Conservation (phyloP, 2,888 invertebrate species). For the Smittia sp. region DNA sequence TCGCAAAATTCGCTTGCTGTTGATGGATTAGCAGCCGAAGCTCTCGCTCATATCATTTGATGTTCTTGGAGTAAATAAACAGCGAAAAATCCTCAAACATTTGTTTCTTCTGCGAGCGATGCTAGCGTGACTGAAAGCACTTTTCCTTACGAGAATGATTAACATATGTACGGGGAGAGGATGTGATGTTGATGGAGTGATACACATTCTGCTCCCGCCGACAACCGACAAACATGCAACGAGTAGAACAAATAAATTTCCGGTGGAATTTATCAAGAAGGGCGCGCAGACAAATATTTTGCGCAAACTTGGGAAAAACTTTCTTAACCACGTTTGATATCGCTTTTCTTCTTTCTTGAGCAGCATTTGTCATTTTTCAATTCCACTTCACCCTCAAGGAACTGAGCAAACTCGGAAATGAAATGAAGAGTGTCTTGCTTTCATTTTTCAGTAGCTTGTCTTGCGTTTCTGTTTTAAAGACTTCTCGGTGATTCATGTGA, state of each 20-base stretch:
- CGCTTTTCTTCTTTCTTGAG: not conserved
- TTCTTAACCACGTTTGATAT: not conserved
- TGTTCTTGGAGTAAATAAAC: not conserved
- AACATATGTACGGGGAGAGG: not conserved
- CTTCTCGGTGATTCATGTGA: no score
- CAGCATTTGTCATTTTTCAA: slow-evolving; percentile 23
- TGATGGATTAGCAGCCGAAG: no score
- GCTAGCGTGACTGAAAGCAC: not conserved
- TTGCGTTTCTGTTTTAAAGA: no score
- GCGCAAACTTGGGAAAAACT: not conserved
- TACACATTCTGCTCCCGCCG: not conserved
- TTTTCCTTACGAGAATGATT: not conserved
- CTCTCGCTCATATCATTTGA: no score
- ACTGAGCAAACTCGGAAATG: not conserved
- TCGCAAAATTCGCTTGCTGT: no score
- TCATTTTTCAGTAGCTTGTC: not conserved
- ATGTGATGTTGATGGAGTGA: slow-evolving; percentile 12
- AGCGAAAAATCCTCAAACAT: not conserved
- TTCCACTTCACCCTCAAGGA: not conserved
- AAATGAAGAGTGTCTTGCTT: not conserved
- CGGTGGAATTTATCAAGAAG: slow-evolving; percentile 4
- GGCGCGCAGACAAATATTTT: not conserved
- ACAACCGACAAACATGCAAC: not conserved
- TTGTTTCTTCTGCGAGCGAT: not conserved
- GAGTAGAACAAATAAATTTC: slow-evolving; percentile 1